These are phyloP conservation scores for Beroe forskalii DNA, from an alignment of 37 sponge, comb jelly and placozoan species.

Conservation along the genomic window DNA sequence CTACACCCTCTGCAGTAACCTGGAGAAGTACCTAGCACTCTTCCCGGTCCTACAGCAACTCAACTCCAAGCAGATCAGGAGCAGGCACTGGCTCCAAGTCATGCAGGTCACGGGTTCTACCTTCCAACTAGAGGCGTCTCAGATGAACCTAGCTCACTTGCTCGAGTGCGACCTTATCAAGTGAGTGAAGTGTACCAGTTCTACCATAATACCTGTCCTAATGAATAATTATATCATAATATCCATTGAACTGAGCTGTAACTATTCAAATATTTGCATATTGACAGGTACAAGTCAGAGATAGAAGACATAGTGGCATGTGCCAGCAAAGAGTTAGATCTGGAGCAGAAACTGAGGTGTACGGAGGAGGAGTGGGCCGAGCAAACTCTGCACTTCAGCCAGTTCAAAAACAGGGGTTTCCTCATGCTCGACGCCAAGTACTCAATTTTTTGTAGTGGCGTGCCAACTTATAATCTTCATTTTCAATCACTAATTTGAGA, in stretches of 20 bases:
- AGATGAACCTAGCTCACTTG: conserved; percentile 79
- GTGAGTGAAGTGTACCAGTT: too few species aligned
- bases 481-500: too few species aligned
- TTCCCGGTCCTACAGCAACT: conserved; percentile 81
- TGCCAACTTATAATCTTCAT: neutral
- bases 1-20: conserved; percentile 72
- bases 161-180: conserved; percentile 74
- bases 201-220: too few species aligned
- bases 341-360: conserved; percentile 71
- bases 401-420: conserved; percentile 73
- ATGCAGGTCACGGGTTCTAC: conserved; percentile 81
- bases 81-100: conserved; percentile 88
- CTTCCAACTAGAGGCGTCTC: conserved; percentile 84
- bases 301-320: conserved; percentile 71
- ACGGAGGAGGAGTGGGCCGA: conserved; percentile 89
- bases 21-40: conserved; percentile 70
- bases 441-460: neutral
- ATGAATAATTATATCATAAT: too few species aligned
- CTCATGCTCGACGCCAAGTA: conserved; percentile 68
- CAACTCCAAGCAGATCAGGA: conserved; percentile 73
- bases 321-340: conserved; percentile 73
- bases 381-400: conserved; percentile 73
- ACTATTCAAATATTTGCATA: conserved; percentile 56
- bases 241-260: neutral
- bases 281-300: conserved; percentile 58